Evolutionary conservation across 2,888 invertebrate genomes (phyloP).

Genomic region (Hirtodrosophila alboralis): DNA sequence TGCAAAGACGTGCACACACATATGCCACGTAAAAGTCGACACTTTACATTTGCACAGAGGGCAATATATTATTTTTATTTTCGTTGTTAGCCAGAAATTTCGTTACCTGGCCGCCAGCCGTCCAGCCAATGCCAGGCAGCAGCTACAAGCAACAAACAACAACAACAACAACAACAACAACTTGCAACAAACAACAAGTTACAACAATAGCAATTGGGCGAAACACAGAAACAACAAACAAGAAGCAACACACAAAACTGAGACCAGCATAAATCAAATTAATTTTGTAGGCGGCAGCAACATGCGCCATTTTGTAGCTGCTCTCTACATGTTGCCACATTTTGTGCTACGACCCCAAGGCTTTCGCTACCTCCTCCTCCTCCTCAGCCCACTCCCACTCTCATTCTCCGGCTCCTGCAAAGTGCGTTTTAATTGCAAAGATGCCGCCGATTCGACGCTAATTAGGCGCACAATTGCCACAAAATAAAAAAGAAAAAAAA

Average conservation of each 20-base stretch:
- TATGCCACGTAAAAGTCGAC: constrained; percentile 73
- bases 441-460: constrained; percentile 76
- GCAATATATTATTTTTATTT: constrained; percentile 74
- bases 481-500: constrained; percentile 77
- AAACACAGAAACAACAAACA: constrained; percentile 22
- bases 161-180: constrained; percentile 7
- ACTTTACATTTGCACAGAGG: constrained; percentile 70
- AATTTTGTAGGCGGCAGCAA: constrained; percentile 78
- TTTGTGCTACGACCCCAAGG: too few relatives aligned
- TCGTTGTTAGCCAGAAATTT: constrained; percentile 73
- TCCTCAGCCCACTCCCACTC: neutral
- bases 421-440: constrained; percentile 82
- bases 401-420: constrained; percentile 40
- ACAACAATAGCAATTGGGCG: constrained; percentile 39
- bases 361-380: neutral
- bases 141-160: constrained; percentile 17
- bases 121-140: constrained; percentile 19
- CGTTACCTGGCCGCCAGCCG: constrained; percentile 61
- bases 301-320: constrained; percentile 72
- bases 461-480: constrained; percentile 79
- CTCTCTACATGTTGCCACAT: neutral
- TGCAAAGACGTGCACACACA: constrained; percentile 65
- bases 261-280: constrained; percentile 79
- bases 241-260: constrained; percentile 36
- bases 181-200: constrained; percentile 9